Evolutionary conservation across 2,113 vertebrate species (phyloP), one percentile per base, ranked within the genome.

Genomic region (Heterotilapia buettikoferi): DNA sequence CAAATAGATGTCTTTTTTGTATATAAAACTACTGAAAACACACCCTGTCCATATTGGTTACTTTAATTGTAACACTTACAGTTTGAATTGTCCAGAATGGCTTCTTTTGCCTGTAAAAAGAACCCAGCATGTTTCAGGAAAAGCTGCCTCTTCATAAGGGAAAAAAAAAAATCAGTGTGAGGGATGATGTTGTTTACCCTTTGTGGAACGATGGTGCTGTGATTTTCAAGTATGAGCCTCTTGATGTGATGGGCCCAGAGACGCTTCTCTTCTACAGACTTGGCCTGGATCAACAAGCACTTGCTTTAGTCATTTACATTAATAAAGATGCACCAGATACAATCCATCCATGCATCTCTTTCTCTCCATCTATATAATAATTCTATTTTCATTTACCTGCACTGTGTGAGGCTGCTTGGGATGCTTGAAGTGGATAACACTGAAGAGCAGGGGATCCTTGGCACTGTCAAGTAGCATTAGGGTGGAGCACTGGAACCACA

Each of bases 141-240:
- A 21, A 80, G 26, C 47, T 5, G 16, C 38, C 31, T 76, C 40
- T 76, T 79, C 3, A 80, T 16, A 3, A 47, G 12, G 8, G 5
- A 10, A 7, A 11, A 18, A 36, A 16, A 6, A 50, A 6, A 4
- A 5, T 14, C 6, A 26, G 26, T 26, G 21, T 38, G n/a, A 81
- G 14, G 16, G 47, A 29, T 6, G 4, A 31, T 9, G 4, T 52
- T 40, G 47, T 91, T 86, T 90, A 98, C 98, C 97, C 97, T 99
- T 93, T 97, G 98, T 13, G 98, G 98, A 14, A 99, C 96, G 80
- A 97, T 97, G 88, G 98, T 96, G 1, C 98, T 98, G 94, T 99
- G 98, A 89, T 99, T 99, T 93, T 99, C 98, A 76, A 99, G 95
- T 87, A 99, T 99, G 59, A 99, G 97, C 71, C 98, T 96, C 96